A percentile compares a stretch with the other conserved stretches of the same genome.
Conservation (phyloP, 2,797 vertebrate species). For the Sphaeramia orbicularis region DNA sequence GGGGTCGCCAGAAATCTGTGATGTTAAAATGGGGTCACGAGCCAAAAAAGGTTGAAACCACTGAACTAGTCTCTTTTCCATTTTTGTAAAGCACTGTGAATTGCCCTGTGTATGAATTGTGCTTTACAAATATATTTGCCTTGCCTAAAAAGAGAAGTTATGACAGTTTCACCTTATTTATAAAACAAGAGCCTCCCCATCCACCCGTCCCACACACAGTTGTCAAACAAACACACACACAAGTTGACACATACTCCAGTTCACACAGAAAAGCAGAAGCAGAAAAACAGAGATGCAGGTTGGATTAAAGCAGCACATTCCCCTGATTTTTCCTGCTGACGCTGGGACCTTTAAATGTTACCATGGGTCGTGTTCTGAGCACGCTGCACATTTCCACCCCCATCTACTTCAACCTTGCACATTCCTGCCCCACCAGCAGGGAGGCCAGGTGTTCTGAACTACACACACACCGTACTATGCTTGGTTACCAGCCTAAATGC, state of each 20-base stretch:
- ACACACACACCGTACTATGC: not conserved
- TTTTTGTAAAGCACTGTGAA: too few relatives aligned
- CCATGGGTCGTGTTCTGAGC: conserved; percentile 70
- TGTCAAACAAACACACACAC: not conserved
- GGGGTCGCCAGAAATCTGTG: too few relatives aligned
- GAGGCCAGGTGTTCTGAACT: conserved; percentile 69
- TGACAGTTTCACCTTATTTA: too few relatives aligned
- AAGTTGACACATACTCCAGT: not conserved
- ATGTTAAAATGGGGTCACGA: too few relatives aligned
- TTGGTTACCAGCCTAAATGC: not conserved
- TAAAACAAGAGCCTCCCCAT: too few relatives aligned
- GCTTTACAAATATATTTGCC: too few relatives aligned
- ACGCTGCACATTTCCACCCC: conserved; percentile 71
- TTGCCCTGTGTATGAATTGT: too few relatives aligned
- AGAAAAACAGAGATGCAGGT: conserved; percentile 62
- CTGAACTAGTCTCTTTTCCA: too few relatives aligned
- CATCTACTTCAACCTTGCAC: conserved; percentile 65
- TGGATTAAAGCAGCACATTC: conserved; percentile 81
- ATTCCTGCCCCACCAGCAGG: conserved; percentile 72
- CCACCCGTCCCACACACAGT: conserved; percentile 1
- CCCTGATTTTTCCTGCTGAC: conserved; percentile 71
- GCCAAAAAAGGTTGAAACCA: too few relatives aligned
- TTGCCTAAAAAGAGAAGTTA: too few relatives aligned
- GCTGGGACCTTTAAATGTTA: conserved; percentile 70
- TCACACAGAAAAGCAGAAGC: conserved; percentile 24